Conservation (phyloP, 2,113 vertebrate species). For the Damaliscus lunatus region DNA sequence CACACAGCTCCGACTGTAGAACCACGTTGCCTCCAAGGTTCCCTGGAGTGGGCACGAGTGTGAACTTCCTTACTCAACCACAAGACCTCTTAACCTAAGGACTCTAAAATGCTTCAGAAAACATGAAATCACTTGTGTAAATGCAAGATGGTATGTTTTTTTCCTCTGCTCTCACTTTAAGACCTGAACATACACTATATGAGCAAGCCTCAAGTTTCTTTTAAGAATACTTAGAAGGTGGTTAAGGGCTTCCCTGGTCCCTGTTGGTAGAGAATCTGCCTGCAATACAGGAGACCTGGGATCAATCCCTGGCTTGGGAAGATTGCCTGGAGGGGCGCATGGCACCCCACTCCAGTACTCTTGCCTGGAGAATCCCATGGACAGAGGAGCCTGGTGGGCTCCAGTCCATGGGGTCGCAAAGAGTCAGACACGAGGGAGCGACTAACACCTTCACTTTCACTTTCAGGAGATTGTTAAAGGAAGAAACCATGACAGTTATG, state of each 20-base stretch:
- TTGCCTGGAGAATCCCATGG: not conserved
- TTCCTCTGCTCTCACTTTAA: not conserved
- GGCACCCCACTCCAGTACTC: not conserved
- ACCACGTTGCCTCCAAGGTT: not conserved
- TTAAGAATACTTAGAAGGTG: not conserved
- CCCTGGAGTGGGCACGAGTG: not conserved
- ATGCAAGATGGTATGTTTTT: not conserved
- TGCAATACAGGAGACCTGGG: not conserved
- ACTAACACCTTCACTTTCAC: not conserved
- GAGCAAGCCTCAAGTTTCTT: not conserved
- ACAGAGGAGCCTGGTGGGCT: not conserved
- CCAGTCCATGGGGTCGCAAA: not conserved
- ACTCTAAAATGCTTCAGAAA: not conserved
- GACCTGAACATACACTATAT: not conserved
- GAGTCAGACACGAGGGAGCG: accelerated
- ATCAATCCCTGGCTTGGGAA: not conserved
- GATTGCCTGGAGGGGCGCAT: not conserved
- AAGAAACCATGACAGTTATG: not conserved
- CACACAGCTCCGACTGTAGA: not conserved
- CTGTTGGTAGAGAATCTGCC: not conserved
- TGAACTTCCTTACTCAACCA: not conserved
- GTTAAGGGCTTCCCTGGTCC: not conserved
- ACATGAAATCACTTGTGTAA: not conserved
- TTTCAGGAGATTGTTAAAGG: not conserved
- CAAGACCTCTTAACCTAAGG: not conserved